Evolutionary conservation across 2,113 vertebrate species (phyloP).

Genomic region (Sula dactylatra): DNA sequence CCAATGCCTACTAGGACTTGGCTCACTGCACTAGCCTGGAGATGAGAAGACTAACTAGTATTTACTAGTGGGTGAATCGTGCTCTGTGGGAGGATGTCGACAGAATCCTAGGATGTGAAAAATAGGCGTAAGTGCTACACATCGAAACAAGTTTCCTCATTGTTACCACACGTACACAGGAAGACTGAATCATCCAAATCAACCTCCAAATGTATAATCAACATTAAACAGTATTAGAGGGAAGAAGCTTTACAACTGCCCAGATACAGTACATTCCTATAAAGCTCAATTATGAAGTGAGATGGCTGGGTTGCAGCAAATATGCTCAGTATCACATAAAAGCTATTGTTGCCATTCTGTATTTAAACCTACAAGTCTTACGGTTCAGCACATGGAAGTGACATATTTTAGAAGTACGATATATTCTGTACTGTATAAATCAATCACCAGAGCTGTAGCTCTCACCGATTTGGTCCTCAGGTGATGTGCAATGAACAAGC

Average conservation of each 20-base stretch:
- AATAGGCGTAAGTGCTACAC: background rate
- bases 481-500: background rate
- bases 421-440: background rate
- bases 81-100: slow-evolving; percentile 72
- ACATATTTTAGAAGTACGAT: fast-evolving
- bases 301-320: background rate
- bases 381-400: background rate
- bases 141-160: background rate
- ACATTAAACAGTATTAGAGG: background rate
- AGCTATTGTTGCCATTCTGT: background rate
- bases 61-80: slow-evolving; percentile 67
- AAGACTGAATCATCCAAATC: background rate
- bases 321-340: fast-evolving
- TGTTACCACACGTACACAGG: background rate
- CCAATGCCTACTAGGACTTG: background rate
- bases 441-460: background rate
- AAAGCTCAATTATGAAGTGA: background rate
- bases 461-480: no score
- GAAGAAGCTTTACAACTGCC: background rate
- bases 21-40: background rate
- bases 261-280: background rate
- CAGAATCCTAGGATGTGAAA: slow-evolving; percentile 66
- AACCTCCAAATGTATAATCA: no score
- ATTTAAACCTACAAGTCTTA: background rate
- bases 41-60: background rate